Evolutionary conservation across 2,797 vertebrate species (phyloP), one percentile per base, ranked within the genome.

Genomic region (Melanotaenia nigrans): DNA sequence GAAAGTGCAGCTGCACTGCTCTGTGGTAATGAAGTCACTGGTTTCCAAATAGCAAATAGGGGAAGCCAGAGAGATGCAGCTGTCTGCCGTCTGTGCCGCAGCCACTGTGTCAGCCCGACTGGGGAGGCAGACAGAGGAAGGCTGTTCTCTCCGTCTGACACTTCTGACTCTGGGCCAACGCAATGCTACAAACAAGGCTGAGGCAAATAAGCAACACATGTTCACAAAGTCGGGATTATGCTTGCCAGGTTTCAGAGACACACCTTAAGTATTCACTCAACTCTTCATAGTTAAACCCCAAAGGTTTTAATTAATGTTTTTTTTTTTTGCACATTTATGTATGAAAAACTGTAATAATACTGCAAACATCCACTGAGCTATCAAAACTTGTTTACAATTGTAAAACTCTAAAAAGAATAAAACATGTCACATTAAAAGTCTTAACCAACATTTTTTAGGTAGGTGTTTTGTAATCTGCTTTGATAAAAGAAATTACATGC

Each of bases 1-100:
- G 74, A 76, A 79, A 88, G 84, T 82, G 84, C 89, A 92, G 90
- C 86, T 91, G 92, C 82, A 75, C 84, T 77, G 79, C 81, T 87
- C 89, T 87, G 90, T 68, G 91, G 91, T 92, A 86, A 93, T 93
- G 90, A 94, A 94, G 91, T 94, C 93, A 93, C 87, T 85, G 85
- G 81, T 92, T 91, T 94, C 87, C 90, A 92, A 91, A 92, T 90
- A 93, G 90, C 85, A 89, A 87, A 89, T 66, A 91, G 76, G 91
- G 87, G 86, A 90, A 92, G 83, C 89, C 82, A 86, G 82, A 85
- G 86, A 82, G 85, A 82, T 88, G 85, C 92, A 94, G 92, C 91
- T 93, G 93, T 94, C 91, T 91, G 88, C 79, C 77, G 89, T 92
- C 93, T 93, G 91, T 82, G 92, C 88, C 87, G 73, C 92, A 92